phyloP scores from a whole-genome alignment of 2,113 vertebrate genomes.

The Myanophis thanlyinensis region DNA sequence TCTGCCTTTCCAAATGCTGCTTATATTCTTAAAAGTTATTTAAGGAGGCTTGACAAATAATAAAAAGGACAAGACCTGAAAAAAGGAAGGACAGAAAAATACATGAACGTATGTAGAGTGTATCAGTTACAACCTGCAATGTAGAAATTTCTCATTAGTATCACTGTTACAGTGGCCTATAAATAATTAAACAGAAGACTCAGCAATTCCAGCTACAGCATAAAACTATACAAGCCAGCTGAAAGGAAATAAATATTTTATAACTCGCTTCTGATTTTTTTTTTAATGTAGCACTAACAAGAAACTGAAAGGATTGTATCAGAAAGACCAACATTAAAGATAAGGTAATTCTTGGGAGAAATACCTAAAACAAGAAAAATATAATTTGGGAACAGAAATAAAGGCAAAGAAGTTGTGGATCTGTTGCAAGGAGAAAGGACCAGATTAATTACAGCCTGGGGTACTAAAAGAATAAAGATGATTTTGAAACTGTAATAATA shows the following conservation, averaged over 20 bases:
- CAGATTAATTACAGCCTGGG: neutral
- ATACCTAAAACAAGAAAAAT: neutral
- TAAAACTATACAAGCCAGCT: conserved; percentile 34
- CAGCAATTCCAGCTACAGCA: conserved; percentile 32
- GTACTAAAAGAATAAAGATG: neutral
- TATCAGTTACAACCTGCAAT: conserved; percentile 45
- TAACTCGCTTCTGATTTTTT: conserved; percentile 27
- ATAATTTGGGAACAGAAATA: neutral
- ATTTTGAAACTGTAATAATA: neutral
- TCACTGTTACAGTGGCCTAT: conserved; percentile 51
- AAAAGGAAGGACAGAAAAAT: neutral
- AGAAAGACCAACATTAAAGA: neutral
- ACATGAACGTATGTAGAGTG: neutral
- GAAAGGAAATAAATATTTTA: conserved; percentile 54
- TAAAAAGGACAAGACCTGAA: conserved; percentile 9
- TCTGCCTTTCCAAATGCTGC: neutral
- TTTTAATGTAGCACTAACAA: neutral
- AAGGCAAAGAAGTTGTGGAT: neutral
- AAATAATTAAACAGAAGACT: conserved; percentile 58
- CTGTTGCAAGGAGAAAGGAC: neutral
- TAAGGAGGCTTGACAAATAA: neutral
- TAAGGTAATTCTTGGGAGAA: neutral
- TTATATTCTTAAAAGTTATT: neutral
- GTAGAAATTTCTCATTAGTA: conserved; percentile 37
- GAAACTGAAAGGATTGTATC: conserved; percentile 3